These are phyloP conservation scores for Takifugu flavidus DNA, from an alignment of 2,113 vertebrate species.

Conservation along the genomic window DNA sequence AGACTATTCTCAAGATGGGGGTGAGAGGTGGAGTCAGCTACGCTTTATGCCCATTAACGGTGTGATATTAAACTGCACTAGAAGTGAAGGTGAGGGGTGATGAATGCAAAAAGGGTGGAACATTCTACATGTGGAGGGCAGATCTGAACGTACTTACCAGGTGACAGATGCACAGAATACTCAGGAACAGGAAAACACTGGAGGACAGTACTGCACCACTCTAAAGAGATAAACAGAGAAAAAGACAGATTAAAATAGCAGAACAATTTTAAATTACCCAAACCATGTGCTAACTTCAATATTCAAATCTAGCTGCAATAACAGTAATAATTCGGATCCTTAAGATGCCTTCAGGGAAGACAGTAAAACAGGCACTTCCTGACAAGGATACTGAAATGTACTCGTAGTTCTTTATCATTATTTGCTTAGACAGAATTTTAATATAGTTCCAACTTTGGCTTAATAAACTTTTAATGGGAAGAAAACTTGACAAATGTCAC, in stretches of 20 bases:
- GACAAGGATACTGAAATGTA: constrained; percentile 5
- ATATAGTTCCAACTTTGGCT: constrained; percentile 51
- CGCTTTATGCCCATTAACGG: no score
- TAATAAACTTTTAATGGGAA: constrained; percentile 53
- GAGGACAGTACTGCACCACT: constrained; percentile 55
- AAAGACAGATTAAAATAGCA: background rate
- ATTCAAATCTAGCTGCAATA: constrained; percentile 1
- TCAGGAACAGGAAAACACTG: constrained; percentile 46
- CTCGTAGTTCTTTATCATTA: constrained; percentile 17
- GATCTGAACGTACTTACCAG: constrained; percentile 54
- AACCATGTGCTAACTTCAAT: constrained; percentile 10
- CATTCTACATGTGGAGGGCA: constrained; percentile 15
- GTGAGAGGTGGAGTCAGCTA: no score
- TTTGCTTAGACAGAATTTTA: constrained; percentile 40
- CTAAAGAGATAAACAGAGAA: constrained; percentile 13
- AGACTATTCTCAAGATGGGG: no score
- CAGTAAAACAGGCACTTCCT: background rate
- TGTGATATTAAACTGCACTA: no score
- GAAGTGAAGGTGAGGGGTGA: background rate
- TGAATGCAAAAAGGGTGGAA: constrained; percentile 27
- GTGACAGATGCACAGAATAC: constrained; percentile 41
- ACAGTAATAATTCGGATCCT: constrained; percentile 4
- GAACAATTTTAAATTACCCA: no score
- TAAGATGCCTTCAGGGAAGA: constrained; percentile 32
- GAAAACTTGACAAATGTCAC: constrained; percentile 12